phyloP scores from a whole-genome alignment of 2,888 invertebrate species.

The Ophion ellenae region DNA sequence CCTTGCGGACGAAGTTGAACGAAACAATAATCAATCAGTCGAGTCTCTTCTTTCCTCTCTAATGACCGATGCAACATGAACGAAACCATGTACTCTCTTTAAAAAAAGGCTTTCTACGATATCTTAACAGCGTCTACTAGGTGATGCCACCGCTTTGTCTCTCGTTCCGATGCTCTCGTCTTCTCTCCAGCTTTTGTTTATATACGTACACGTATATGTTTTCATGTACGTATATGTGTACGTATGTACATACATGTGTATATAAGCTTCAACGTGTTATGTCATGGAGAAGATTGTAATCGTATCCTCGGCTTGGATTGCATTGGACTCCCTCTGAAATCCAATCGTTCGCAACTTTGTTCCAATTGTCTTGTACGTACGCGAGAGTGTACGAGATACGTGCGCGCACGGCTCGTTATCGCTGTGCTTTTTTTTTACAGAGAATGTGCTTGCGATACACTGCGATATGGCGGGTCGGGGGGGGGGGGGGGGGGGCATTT shows the following conservation, averaged over 20 bases:
- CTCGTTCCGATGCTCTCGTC: slow-evolving; percentile 49
- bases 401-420: slow-evolving; percentile 70
- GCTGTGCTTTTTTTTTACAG: slow-evolving; percentile 74
- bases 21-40: slow-evolving; percentile 49
- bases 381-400: slow-evolving; percentile 17
- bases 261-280: slow-evolving; percentile 31
- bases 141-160: slow-evolving; percentile 72
- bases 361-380: slow-evolving; percentile 7
- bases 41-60: slow-evolving; percentile 79
- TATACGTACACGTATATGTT: slow-evolving; percentile 6
- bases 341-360: slow-evolving; percentile 11
- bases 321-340: slow-evolving; percentile 6
- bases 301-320: slow-evolving; percentile 14
- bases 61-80: slow-evolving; percentile 72
- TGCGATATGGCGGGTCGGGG: neutral
- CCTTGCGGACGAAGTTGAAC: slow-evolving; percentile 14
- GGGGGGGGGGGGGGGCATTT: no score
- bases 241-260: slow-evolving; percentile 39
- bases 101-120: slow-evolving; percentile 74
- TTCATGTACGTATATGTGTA: slow-evolving; percentile 37
- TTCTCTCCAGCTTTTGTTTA: slow-evolving; percentile 68
- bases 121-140: slow-evolving; percentile 79
- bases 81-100: slow-evolving; percentile 24
- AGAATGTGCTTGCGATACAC: slow-evolving; percentile 72
- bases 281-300: slow-evolving; percentile 49